Conservation (phyloP, 2,797 vertebrate species). For the Peromyscus melanophrys region DNA sequence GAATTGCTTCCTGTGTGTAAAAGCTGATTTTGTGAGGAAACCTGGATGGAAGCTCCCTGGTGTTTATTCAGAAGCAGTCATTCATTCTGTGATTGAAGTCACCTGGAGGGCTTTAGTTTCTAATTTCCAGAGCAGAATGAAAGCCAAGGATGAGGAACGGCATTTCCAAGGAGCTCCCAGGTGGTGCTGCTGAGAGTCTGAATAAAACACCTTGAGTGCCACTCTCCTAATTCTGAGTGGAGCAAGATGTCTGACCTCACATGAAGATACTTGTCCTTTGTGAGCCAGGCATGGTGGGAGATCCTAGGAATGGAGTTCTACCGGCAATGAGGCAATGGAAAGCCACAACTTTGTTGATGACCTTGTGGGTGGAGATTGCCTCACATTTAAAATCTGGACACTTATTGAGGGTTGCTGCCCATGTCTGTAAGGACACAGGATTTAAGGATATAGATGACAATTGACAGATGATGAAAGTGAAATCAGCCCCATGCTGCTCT, state of each 20-base stretch:
- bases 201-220: not conserved
- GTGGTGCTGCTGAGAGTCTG: not conserved
- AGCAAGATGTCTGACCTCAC: not conserved
- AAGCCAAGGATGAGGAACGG: not conserved
- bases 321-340: not conserved
- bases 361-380: not conserved
- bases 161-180: not conserved
- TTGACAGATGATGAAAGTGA: conserved; percentile 7
- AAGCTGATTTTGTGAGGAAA: not conserved
- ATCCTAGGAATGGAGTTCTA: too few relatives aligned
- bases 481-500: not conserved
- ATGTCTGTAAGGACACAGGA: not conserved
- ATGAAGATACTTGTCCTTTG: not conserved
- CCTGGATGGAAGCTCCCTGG: not conserved
- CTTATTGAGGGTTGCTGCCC: not conserved
- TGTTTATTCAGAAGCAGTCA: not conserved
- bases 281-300: too few relatives aligned
- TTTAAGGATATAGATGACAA: conserved; percentile 24
- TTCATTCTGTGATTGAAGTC: not conserved
- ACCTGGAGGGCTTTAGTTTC: not conserved
- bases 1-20: not conserved
- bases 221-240: not conserved
- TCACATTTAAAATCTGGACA: not conserved
- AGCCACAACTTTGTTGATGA: not conserved
- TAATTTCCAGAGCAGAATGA: not conserved